Evolutionary conservation across 2,113 vertebrate species (phyloP).

Genomic region (Deroptyus accipitrinus): DNA sequence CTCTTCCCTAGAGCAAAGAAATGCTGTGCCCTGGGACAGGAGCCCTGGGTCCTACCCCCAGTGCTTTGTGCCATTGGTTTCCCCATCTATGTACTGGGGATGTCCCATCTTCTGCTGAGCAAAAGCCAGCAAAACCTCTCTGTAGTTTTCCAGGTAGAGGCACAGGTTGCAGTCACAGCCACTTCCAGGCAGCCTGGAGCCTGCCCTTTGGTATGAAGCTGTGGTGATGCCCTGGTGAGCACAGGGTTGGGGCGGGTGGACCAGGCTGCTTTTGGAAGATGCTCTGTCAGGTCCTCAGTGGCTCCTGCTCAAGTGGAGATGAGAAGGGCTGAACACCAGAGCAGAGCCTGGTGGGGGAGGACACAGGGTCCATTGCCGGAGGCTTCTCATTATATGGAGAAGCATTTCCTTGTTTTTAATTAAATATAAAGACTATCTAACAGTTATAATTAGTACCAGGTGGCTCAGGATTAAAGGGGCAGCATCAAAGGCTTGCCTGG

Average conservation of each 20-base stretch:
- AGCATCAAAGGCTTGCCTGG: conserved; percentile 38
- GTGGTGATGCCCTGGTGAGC: neutral
- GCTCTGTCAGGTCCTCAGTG: rapidly evolving
- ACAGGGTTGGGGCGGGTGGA: rapidly evolving
- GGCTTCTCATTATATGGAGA: neutral
- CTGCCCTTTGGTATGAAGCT: no score
- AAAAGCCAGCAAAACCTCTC: neutral
- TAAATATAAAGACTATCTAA: conserved; percentile 35
- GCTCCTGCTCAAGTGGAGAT: neutral
- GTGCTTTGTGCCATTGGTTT: neutral
- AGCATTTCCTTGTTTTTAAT: conserved; percentile 48
- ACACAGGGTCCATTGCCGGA: neutral
- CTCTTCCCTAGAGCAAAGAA: neutral
- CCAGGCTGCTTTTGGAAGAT: rapidly evolving
- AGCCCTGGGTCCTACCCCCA: neutral
- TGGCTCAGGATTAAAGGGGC: conserved; percentile 39
- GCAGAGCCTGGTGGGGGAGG: neutral
- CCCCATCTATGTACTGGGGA: no score
- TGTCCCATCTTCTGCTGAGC: rapidly evolving
- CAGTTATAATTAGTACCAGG: conserved; percentile 38
- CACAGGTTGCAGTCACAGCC: neutral
- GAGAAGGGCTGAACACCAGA: neutral
- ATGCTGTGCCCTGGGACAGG: neutral
- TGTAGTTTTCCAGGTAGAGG: neutral
- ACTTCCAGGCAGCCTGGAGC: neutral